Conservation (phyloP, 2,797 vertebrate genomes). For the Knipowitschia caucasica region DNA sequence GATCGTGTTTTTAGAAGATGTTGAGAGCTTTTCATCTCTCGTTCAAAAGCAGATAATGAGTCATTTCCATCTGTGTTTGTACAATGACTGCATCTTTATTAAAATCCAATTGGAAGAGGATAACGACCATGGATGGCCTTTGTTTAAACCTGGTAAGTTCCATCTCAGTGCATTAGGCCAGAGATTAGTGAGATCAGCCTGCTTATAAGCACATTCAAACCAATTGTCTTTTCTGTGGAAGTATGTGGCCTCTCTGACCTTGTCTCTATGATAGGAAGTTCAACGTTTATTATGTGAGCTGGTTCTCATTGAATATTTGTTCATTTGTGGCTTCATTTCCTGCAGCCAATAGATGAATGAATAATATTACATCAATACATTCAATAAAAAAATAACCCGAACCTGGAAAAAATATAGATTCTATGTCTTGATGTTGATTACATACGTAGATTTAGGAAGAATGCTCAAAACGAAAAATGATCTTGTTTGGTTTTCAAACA, state of each 20-base stretch:
- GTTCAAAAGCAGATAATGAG: slow-evolving; percentile 25
- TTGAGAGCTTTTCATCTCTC: slow-evolving; percentile 13
- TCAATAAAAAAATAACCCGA: slow-evolving; percentile 1
- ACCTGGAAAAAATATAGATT: not conserved
- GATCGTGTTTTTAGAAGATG: slow-evolving; percentile 1
- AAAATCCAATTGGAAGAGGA: slow-evolving; percentile 33
- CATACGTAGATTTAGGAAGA: not conserved
- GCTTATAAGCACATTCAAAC: slow-evolving; percentile 6
- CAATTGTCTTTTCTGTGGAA: not conserved
- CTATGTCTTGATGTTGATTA: too few species aligned
- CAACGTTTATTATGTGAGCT: not conserved
- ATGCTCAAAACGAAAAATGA: not conserved
- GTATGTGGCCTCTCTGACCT: not conserved
- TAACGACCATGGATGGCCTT: not conserved
- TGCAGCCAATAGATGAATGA: not conserved
- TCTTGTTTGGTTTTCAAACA: too few species aligned
- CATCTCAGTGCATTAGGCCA: slow-evolving; percentile 2
- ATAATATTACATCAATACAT: not conserved
- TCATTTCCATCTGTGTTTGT: slow-evolving; percentile 40
- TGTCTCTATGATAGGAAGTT: not conserved
- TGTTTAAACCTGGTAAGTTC: slow-evolving; percentile 6
- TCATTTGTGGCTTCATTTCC: too few species aligned
- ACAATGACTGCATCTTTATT: slow-evolving; percentile 48
- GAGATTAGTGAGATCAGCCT: slow-evolving; percentile 17
- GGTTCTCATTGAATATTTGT: not conserved